These are phyloP conservation scores for Geococcyx californianus DNA, from an alignment of 2,113 vertebrate genomes.

Conservation along the genomic window DNA sequence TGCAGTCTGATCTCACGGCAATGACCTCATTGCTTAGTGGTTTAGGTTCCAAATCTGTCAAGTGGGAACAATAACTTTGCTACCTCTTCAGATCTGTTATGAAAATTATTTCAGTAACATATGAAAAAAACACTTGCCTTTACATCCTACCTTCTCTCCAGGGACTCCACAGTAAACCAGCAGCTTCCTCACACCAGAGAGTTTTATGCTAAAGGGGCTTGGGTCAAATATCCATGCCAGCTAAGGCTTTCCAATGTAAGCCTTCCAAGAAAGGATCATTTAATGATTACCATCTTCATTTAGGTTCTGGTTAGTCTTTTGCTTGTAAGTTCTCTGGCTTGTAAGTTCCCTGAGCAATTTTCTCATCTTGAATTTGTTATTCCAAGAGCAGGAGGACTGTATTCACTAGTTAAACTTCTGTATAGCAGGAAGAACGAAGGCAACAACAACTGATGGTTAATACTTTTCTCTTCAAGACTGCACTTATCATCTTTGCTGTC, in stretches of 20 bases:
- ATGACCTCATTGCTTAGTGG: constrained; percentile 51
- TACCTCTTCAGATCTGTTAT: constrained; percentile 56
- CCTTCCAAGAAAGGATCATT: constrained; percentile 24
- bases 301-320: not conserved
- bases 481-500: not conserved
- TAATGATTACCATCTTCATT: constrained; percentile 11
- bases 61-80: constrained; percentile 56
- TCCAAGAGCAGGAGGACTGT: not conserved
- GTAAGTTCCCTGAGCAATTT: not conserved
- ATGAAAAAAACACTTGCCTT: not conserved
- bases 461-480: not conserved
- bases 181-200: constrained; percentile 24
- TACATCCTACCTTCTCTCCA: not conserved
- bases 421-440: not conserved
- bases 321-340: not conserved
- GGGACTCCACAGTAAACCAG: not conserved
- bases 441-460: not conserved
- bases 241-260: constrained; percentile 48
- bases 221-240: constrained; percentile 30
- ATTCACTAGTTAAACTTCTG: not conserved
- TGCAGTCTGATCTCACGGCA: constrained; percentile 41
- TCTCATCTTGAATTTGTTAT: constrained; percentile 18
- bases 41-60: constrained; percentile 52
- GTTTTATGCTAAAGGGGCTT: not conserved
- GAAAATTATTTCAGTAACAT: constrained; percentile 33